A percentile compares a stretch with the other conserved stretches of the same genome.
Conservation (phyloP, 2,113 vertebrate genomes). For the Tragelaphus scriptus region DNA sequence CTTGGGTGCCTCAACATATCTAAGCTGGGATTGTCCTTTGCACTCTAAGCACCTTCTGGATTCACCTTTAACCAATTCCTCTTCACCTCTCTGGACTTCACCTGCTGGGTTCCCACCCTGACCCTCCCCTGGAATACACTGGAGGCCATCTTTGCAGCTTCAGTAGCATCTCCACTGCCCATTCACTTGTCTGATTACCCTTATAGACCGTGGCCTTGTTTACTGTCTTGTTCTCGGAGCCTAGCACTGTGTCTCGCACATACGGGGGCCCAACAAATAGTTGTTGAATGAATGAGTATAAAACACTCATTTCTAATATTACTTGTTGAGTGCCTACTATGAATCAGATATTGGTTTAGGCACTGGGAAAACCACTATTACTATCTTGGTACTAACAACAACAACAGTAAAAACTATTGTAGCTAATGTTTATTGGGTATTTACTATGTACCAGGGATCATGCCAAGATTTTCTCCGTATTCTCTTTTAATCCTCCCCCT, state of each 20-base stretch:
- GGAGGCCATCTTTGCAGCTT: background rate
- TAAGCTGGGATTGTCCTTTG: background rate
- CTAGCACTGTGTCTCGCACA: background rate
- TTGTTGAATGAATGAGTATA: background rate
- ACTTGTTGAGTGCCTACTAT: background rate
- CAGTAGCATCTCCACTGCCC: background rate
- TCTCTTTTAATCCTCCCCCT: background rate
- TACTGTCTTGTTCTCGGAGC: background rate
- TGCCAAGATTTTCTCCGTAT: background rate
- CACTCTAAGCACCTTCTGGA: background rate
- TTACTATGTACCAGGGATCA: background rate
- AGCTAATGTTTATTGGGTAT: background rate
- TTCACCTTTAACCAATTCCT: background rate
- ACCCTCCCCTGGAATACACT: background rate
- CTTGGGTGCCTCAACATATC: background rate
- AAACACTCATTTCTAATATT: background rate
- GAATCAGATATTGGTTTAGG: background rate
- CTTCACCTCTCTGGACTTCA: background rate
- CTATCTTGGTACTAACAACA: background rate
- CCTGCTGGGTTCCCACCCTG: background rate
- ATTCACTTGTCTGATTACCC: background rate
- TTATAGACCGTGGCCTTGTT: background rate
- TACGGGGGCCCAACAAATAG: background rate
- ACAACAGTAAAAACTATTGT: background rate
- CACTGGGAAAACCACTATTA: background rate